These are phyloP conservation scores for Euthynnus affinis DNA, from an alignment of 2,797 vertebrate species.

Conservation along the genomic window DNA sequence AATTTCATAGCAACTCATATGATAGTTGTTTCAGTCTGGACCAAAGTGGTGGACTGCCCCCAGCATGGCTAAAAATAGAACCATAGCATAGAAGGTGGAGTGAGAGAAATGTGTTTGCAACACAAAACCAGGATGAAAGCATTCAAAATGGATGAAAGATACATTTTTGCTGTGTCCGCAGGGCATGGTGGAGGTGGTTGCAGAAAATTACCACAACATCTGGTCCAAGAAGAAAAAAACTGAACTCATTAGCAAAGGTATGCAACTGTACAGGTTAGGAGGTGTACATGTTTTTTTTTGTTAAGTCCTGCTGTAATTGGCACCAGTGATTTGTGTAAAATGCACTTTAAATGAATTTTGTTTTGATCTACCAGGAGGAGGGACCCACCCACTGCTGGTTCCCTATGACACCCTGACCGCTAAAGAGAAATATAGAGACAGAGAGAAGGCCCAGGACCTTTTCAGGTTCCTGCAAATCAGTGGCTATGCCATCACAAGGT, in stretches of 20 bases:
- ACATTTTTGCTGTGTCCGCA: conserved; percentile 59
- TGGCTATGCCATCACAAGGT: conserved; percentile 93
- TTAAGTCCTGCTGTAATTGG: neutral
- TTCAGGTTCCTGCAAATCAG: conserved; percentile 97
- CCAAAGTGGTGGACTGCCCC: neutral
- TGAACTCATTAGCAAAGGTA: conserved; percentile 95
- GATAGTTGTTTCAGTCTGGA: neutral
- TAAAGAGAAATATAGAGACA: conserved; percentile 96
- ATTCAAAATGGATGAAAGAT: neutral
- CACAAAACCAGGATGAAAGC: neutral
- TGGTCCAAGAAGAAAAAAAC: conserved; percentile 99
- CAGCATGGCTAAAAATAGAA: neutral
- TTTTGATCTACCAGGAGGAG: conserved; percentile 87
- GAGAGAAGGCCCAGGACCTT: conserved; percentile 97
- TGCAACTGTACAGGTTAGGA: neutral
- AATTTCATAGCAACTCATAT: neutral
- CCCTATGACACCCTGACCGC: conserved; percentile 98
- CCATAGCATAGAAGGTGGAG: neutral
- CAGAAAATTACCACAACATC: conserved; percentile 99
- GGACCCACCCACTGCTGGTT: conserved; percentile 94
- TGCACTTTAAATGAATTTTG: neutral
- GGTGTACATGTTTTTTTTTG: neutral
- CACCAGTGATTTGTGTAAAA: neutral
- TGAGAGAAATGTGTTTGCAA: neutral
- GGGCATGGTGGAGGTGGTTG: conserved; percentile 97